A percentile compares a stretch with the other conserved stretches of the same genome.
These are phyloP conservation scores for Drosophila kurseongensis DNA, from an alignment of 1,140 invertebrate species.

Conservation along the genomic window DNA sequence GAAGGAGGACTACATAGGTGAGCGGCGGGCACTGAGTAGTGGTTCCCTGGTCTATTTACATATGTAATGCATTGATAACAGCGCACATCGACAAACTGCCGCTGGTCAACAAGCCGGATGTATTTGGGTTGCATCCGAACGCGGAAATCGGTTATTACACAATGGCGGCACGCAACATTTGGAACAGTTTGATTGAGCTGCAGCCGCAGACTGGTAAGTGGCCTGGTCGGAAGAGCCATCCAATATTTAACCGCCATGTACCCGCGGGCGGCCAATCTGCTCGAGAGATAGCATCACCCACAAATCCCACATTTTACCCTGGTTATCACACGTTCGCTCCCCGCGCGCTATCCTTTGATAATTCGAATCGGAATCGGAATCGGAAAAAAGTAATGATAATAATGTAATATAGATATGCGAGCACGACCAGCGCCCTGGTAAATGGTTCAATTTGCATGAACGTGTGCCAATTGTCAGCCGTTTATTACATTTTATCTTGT, in stretches of 20 bases:
- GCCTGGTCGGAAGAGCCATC: conserved; percentile 2
- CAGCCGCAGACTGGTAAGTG: conserved; percentile 93
- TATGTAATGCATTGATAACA: conserved; percentile 67
- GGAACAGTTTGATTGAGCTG: conserved; percentile 92
- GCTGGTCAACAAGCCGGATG: conserved; percentile 91
- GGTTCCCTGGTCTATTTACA: conserved; percentile 50
- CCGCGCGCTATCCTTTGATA: conserved; percentile 36
- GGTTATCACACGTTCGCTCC: conserved; percentile 9
- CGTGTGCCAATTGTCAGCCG: conserved; percentile 81
- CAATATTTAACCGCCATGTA: conserved; percentile 22
- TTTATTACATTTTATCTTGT: conserved; percentile 83
- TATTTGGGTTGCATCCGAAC: conserved; percentile 96
- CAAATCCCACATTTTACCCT: background rate
- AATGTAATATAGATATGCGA: conserved; percentile 39
- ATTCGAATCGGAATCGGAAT: conserved; percentile 41
- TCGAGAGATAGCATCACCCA: conserved; percentile 32
- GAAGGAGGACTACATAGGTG: conserved; percentile 90
- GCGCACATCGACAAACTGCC: conserved; percentile 89
- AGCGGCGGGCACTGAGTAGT: conserved; percentile 20
- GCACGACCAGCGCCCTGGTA: conserved; percentile 31
- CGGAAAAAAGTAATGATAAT: conserved; percentile 41
- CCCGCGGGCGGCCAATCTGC: conserved; percentile 27
- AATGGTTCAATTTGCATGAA: conserved; percentile 78
- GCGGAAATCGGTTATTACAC: conserved; percentile 97
- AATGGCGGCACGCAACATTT: conserved; percentile 92